Conservation (phyloP, 2,888 invertebrate genomes). For the Caprella mutica region DNA sequence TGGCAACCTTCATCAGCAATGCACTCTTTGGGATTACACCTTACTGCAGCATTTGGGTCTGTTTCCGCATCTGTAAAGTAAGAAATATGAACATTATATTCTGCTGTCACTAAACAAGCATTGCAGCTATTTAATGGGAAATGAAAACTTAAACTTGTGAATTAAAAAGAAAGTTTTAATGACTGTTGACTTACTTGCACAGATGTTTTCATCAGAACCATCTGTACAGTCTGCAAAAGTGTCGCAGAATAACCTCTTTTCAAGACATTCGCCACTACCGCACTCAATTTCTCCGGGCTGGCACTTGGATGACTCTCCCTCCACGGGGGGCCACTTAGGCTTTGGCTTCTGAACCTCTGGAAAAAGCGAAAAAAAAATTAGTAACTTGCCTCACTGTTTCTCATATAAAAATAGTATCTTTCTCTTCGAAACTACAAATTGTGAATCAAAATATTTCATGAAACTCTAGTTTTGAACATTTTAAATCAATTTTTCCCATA, state of each 20-base stretch:
- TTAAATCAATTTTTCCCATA: no score
- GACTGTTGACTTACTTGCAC: constrained; percentile 49
- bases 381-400: no score
- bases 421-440: no score
- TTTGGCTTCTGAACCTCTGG: constrained; percentile 14
- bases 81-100: neutral
- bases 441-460: no score
- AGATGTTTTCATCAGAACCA: constrained; percentile 88
- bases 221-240: constrained; percentile 84
- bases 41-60: constrained; percentile 39
- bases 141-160: neutral
- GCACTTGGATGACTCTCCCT: constrained; percentile 85
- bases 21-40: constrained; percentile 38
- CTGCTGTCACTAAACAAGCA: neutral
- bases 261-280: constrained; percentile 82
- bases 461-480: no score
- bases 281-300: constrained; percentile 80
- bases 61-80: constrained; percentile 36
- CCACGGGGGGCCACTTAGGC: constrained; percentile 55
- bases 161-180: neutral
- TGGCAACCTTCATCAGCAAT: constrained; percentile 55
- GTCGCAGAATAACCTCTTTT: constrained; percentile 83
- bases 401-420: no score
- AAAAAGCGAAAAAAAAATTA: no score
- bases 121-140: neutral